Evolutionary conservation across 2,888 invertebrate species (phyloP).

Genomic region (Eupithecia vulgata): DNA sequence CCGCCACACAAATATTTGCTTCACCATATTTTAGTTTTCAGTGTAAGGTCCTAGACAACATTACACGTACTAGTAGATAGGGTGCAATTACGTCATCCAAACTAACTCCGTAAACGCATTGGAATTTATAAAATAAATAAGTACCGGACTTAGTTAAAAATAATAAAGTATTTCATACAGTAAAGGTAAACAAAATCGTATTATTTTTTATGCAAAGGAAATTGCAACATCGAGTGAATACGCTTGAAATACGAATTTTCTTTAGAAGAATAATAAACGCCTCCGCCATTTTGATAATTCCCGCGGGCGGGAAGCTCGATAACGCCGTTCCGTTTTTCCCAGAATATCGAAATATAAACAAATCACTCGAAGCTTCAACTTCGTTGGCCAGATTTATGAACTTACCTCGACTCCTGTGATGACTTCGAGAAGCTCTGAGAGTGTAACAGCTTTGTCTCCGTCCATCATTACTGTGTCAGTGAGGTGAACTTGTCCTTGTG

Average conservation of each 20-base stretch:
- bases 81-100: constrained; percentile 11
- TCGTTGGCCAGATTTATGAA: constrained; percentile 35
- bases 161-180: background rate
- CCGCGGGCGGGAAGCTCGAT: constrained; percentile 53
- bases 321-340: constrained; percentile 78
- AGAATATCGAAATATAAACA: constrained; percentile 60
- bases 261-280: background rate
- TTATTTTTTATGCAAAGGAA: background rate
- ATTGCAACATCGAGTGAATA: constrained; percentile 40
- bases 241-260: background rate
- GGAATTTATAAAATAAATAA: background rate
- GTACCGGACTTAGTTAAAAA: background rate
- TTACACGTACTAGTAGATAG: background rate
- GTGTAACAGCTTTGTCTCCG: constrained; percentile 71
- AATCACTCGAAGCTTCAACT: constrained; percentile 49
- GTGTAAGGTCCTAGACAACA: background rate
- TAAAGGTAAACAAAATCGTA: background rate
- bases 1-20: constrained; percentile 56
- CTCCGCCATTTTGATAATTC: constrained; percentile 64
- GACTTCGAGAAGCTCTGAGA: constrained; percentile 71
- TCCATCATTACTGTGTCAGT: constrained; percentile 79
- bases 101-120: constrained; percentile 45
- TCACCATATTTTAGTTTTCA: background rate
- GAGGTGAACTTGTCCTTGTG: constrained; percentile 75
- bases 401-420: constrained; percentile 77